phyloP scores from a whole-genome alignment of 2,888 invertebrate genomes.

The Oxycera nigricornis region DNA sequence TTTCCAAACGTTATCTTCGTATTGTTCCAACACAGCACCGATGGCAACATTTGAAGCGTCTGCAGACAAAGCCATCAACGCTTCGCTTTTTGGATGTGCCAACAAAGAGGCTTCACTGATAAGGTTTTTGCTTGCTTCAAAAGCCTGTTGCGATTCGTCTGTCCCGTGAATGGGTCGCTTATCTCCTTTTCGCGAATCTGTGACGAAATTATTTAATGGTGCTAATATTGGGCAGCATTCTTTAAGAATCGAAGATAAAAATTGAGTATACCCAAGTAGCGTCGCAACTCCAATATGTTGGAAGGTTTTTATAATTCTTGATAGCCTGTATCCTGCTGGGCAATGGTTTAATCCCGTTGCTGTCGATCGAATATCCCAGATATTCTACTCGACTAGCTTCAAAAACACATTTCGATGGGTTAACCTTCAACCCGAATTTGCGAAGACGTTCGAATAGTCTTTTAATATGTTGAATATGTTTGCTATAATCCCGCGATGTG shows the following conservation, averaged over 20 bases:
- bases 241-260: conserved; percentile 46
- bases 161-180: background rate
- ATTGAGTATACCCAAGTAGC: conserved; percentile 39
- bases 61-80: background rate
- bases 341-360: conserved; percentile 43
- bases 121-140: background rate
- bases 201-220: background rate
- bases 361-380: conserved; percentile 27
- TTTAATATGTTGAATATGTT: conserved; percentile 48
- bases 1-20: background rate
- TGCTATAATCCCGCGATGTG: conserved; percentile 46
- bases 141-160: background rate
- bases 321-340: conserved; percentile 23
- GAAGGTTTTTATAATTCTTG: background rate
- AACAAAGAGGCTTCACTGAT: background rate
- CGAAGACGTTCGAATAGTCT: conserved; percentile 48
- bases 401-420: background rate
- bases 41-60: conserved; percentile 4
- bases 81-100: background rate
- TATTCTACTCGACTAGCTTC: conserved; percentile 30
- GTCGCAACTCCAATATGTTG: background rate
- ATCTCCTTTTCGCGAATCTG: background rate
- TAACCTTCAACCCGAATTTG: background rate
- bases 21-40: background rate
- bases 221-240: background rate